Evolutionary conservation across 2,113 vertebrate species (phyloP), one percentile per base, ranked within the genome.

Genomic region (Sapayoa aenigma): DNA sequence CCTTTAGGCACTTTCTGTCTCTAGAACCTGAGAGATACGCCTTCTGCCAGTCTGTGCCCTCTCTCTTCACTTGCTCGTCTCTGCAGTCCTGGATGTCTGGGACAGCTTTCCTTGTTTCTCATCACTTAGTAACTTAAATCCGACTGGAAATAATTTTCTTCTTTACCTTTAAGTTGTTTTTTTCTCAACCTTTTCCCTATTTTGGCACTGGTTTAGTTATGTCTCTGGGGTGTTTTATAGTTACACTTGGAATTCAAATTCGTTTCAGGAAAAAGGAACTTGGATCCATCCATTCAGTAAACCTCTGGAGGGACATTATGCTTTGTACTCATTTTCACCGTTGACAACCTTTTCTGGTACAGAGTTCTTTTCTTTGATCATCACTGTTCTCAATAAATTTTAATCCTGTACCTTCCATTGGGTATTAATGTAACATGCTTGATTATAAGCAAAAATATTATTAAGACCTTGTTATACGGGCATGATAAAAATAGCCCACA

Each of bases 21-120:
- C 25, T 14, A 2, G 20, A 19, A 42, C 47, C 35, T 82, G n/a
- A 33, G 44, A 77, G 50, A 80, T 3, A 6, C 0, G 0, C n/a
- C 25, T 37, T 50, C 28, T 91, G 47, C 35, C 33, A 55, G 63
- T 30, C n/a, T 37, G 9, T 2, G 1, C 47, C 23, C 3, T 2
- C 7, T 20, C 31, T 25, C 7, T 53, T 25, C 8, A 8, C 5
- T 24, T 78, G 56, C 11, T 59, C 30, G 6, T 41, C 24, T 78
- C 44, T 47, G 50, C 39, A 31, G 27, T 31, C 22, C 6, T n/a
- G 41, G 14, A 2, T 78, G 39, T 55, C 46, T 67, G 46, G 27
- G 65, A 46, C 47, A 52, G 47, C 31, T 93, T 87, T 49, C 41
- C 18, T 80, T 50, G 16, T 53, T 74, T 89, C 30, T 71, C 44